Evolutionary conservation across 2,888 invertebrate genomes (phyloP).

Genomic region (Drosophila niveifrons): DNA sequence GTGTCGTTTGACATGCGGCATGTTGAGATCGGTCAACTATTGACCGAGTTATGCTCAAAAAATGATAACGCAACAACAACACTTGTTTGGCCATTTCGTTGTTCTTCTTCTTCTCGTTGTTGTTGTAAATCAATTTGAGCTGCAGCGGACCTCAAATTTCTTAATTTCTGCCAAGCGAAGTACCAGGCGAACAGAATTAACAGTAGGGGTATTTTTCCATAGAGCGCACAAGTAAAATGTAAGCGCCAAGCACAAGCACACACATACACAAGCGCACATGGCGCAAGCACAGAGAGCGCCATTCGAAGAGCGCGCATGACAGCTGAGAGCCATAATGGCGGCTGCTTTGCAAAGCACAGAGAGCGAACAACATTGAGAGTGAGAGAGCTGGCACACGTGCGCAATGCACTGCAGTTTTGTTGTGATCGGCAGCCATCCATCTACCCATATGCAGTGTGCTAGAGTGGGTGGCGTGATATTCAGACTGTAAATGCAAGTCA

Average conservation of each 20-base stretch:
- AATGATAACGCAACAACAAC: not conserved
- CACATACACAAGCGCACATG: not conserved
- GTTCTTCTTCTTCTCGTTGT: not conserved
- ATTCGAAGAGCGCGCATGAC: not conserved
- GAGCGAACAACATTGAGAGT: not conserved
- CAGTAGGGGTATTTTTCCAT: not conserved
- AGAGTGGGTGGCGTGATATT: not conserved
- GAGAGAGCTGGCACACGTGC: not conserved
- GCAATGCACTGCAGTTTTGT: not conserved
- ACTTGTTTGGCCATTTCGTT: not conserved
- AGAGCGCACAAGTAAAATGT: not conserved
- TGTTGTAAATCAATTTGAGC: not conserved
- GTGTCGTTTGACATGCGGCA: not conserved
- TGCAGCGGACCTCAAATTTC: constrained; percentile 7
- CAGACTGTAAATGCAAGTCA: not conserved
- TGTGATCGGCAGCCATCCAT: not conserved
- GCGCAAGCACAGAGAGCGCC: not conserved
- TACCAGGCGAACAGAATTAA: constrained; percentile 4
- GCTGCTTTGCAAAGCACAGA: not conserved
- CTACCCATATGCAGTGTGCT: not conserved
- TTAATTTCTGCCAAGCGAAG: constrained; percentile 1
- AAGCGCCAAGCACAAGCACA: not conserved
- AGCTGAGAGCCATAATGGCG: not conserved
- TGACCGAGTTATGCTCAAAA: not conserved
- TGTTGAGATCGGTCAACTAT: not conserved